Base-by-base conservation (phyloP, 2,888 invertebrate genomes). In the Tachystola acroxantha region DNA sequence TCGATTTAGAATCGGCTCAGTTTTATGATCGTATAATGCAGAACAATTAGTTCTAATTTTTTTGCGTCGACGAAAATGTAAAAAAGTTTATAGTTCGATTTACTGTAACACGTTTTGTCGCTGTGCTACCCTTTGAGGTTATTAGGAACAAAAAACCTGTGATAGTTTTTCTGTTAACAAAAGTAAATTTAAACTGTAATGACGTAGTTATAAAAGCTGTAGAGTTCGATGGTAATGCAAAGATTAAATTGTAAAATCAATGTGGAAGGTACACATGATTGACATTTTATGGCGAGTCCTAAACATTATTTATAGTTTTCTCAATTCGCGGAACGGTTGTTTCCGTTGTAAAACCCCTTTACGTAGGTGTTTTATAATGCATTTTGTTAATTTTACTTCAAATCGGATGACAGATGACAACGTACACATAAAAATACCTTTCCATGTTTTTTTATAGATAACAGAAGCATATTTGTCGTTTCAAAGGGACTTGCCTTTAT, bases 251-350 rank as follows among this genome's bases (percentile, higher is more conserved):
- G 52, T 53, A 37, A 25, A 48, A 45, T 32, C 40, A 50, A 49
- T 42, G 43, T 51, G 48, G 53, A 55, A 60, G 63, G 65, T 62
- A 57, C 53, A 53, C 54, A 50, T 75, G 80, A 75, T 75, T 73
- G 74, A 79, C 75, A 49, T 71, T 79, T 79, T 74, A 77, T 57
- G 70, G 61, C 30, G 50, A 48, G 56, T 48, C 60, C 63, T 61
- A 61, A 67, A 66, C 58, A 58, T 63, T 71, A 74, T 80, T 80
- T 82, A 81, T 75, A 67, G 61, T 59, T 58, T 48, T 57, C 42
- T 54, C 53, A 74, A 77, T 84, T 84, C 84, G 77, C 79, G 58
- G 82, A 82, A 85, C 65, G 57, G 41, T 51, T 69, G 42, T 51
- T 70, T 67, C 66, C 68, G 64, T 64, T 51, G 40, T 63, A 60